Percentiles rank a stretch among this genome's conserved stretches.
Evolutionary conservation across 2,888 invertebrate genomes (phyloP).

Genomic region (Ctena decussata): DNA sequence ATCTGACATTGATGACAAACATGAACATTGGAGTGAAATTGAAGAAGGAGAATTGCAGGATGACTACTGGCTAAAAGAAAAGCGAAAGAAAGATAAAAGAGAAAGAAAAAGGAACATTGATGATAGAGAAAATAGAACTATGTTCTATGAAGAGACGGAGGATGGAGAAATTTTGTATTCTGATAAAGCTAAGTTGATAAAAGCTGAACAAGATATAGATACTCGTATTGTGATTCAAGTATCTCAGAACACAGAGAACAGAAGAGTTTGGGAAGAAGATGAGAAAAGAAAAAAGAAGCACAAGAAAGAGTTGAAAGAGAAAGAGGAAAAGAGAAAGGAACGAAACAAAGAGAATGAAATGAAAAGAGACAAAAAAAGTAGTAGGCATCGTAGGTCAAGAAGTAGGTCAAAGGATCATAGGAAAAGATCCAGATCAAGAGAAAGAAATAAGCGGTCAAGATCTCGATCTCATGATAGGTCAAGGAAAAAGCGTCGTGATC

Average conservation of each 20-base stretch:
- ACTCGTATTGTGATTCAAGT: constrained; percentile 65
- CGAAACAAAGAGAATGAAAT: constrained; percentile 55
- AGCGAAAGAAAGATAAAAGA: constrained; percentile 51
- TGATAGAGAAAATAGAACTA: constrained; percentile 29
- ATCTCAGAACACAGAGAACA: constrained; percentile 60
- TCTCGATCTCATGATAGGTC: constrained; percentile 58
- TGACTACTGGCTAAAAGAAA: constrained; percentile 63
- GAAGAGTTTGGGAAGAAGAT: constrained; percentile 67
- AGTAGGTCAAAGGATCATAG: constrained; percentile 64
- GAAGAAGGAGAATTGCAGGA: constrained; percentile 62
- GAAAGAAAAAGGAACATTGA: constrained; percentile 20
- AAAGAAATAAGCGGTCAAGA: constrained; percentile 64
- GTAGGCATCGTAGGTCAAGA: constrained; percentile 40
- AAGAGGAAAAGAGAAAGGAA: constrained; percentile 55
- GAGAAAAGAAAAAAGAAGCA: constrained; percentile 44
- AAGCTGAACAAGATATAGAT: constrained; percentile 40
- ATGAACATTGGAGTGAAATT: constrained; percentile 48
- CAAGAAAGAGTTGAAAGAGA: constrained; percentile 42
- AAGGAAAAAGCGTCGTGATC: constrained; percentile 35
- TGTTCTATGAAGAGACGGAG: constrained; percentile 34
- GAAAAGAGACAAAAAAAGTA: constrained; percentile 56
- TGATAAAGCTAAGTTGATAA: not conserved
- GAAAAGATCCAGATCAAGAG: constrained; percentile 67
- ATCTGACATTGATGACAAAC: constrained; percentile 36
- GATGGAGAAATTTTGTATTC: constrained; percentile 11